Evolutionary conservation across 2,797 vertebrate genomes (phyloP).

Genomic region (Parambassis ranga): DNA sequence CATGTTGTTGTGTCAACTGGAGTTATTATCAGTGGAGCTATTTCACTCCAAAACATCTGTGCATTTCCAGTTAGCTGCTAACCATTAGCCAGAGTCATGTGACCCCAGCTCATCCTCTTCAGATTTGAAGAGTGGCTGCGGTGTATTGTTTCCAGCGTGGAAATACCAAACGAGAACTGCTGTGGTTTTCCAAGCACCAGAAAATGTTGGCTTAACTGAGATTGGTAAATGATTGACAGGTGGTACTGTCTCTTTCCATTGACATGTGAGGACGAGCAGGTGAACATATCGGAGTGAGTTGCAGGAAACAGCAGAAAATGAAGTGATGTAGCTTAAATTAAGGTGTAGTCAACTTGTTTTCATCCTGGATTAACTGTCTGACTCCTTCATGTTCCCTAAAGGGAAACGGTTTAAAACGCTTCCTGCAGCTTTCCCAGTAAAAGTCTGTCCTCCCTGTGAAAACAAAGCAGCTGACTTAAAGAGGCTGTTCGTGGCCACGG

Average conservation of each 20-base stretch:
- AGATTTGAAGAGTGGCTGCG: too few relatives aligned
- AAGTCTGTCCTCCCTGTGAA: conserved; percentile 15
- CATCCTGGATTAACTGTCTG: neutral
- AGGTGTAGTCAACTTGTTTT: neutral
- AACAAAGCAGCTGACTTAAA: conserved; percentile 19
- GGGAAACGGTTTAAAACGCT: conserved; percentile 14
- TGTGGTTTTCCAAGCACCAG: too few relatives aligned
- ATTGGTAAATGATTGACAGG: too few relatives aligned
- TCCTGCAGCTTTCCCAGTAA: conserved; percentile 3
- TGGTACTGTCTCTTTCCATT: too few relatives aligned
- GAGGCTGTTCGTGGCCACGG: neutral
- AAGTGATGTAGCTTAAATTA: too few relatives aligned
- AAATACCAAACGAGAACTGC: too few relatives aligned
- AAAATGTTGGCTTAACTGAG: too few relatives aligned
- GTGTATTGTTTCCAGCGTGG: too few relatives aligned
- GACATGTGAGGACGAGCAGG: too few relatives aligned
- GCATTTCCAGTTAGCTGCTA: neutral
- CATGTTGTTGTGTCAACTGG: conserved; percentile 47
- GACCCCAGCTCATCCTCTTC: too few relatives aligned
- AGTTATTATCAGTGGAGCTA: conserved; percentile 23
- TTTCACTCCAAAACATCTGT: neutral
- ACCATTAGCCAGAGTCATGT: neutral
- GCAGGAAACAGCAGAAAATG: too few relatives aligned
- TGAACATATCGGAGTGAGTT: too few relatives aligned
- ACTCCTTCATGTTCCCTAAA: neutral